phyloP scores from a whole-genome alignment of 2,797 vertebrate genomes.

The Spea hammondii region DNA sequence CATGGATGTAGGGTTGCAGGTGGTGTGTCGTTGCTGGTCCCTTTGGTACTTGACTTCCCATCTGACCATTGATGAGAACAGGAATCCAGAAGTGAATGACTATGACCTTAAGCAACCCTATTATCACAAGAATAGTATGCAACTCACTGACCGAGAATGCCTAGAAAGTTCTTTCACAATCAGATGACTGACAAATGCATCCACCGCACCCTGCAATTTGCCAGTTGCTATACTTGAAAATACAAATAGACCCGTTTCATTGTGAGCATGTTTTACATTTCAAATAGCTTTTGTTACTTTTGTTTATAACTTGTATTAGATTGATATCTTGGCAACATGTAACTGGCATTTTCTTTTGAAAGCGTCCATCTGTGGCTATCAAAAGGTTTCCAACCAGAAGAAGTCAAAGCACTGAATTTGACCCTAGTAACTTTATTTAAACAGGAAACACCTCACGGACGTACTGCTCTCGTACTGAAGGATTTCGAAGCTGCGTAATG shows the following conservation, averaged over 20 bases:
- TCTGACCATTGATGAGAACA: background rate
- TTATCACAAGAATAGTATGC: background rate
- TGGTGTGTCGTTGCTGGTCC: too few species aligned
- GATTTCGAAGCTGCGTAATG: constrained; percentile 15
- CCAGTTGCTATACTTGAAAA: background rate
- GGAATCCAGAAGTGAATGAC: background rate
- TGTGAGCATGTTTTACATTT: constrained; percentile 35
- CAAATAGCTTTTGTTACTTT: constrained; percentile 39
- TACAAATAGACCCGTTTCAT: constrained; percentile 6
- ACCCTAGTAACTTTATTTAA: constrained; percentile 29
- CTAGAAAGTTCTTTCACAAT: background rate
- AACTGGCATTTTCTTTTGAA: background rate
- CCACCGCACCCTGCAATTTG: background rate
- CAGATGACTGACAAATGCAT: background rate
- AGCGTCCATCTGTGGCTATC: constrained; percentile 20
- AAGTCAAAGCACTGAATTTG: constrained; percentile 28
- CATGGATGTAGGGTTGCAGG: too few species aligned
- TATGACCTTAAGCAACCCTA: background rate
- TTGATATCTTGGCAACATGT: constrained; percentile 12
- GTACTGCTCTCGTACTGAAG: background rate
- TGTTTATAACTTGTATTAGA: constrained; percentile 31
- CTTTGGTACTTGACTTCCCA: too few species aligned
- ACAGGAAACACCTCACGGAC: constrained; percentile 28
- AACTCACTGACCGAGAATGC: background rate
- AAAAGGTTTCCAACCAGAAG: constrained; percentile 11